These are phyloP conservation scores for Hoplodrina blanda DNA, from an alignment of 2,888 invertebrate genomes.

Conservation along the genomic window DNA sequence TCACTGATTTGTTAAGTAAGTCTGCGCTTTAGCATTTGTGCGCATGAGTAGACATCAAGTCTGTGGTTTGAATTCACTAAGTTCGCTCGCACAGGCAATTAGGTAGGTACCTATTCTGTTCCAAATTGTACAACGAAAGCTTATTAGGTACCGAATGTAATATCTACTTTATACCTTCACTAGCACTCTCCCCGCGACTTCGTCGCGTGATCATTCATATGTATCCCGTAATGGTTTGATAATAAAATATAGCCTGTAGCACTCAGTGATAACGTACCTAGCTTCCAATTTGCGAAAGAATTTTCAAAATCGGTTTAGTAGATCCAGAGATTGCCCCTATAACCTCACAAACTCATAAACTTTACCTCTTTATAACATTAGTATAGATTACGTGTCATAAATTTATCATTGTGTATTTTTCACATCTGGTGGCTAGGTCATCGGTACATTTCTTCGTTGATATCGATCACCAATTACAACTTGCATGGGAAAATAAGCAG, in stretches of 20 bases:
- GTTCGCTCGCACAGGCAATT: not conserved
- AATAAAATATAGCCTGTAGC: too few species aligned
- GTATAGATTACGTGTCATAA: too few species aligned
- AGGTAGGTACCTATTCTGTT: not conserved
- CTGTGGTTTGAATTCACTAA: constrained; percentile 11
- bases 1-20: constrained; percentile 20
- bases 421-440: constrained; percentile 16
- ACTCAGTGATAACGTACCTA: too few species aligned
- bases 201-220: too few species aligned
- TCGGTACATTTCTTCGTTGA: constrained; percentile 18
- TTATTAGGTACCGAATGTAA: not conserved
- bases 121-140: not conserved
- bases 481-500: constrained; percentile 48
- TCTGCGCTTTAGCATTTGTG: constrained; percentile 7
- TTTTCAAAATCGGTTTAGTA: too few species aligned
- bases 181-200: too few species aligned
- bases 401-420: not conserved
- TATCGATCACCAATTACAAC: constrained; percentile 33
- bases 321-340: too few species aligned
- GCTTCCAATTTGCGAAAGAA: too few species aligned
- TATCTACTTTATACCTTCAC: too few species aligned
- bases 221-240: too few species aligned
- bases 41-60: constrained; percentile 20
- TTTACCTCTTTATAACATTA: too few species aligned
- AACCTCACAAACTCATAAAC: too few species aligned